phyloP scores from a whole-genome alignment of 2,797 vertebrate species.

The Acipenser transmontanus region DNA sequence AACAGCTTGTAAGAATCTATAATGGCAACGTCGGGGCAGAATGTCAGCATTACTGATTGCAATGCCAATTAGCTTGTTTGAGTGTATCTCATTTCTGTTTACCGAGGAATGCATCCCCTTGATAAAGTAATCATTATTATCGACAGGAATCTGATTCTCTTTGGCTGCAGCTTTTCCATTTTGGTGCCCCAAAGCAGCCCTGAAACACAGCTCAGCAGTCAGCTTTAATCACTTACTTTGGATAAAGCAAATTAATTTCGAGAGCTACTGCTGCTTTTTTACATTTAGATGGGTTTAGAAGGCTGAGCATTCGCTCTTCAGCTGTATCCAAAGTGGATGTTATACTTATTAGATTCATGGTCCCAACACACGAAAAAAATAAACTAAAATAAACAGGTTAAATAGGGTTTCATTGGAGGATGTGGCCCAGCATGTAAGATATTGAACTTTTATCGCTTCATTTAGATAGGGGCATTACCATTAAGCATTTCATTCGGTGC shows the following conservation, averaged over 20 bases:
- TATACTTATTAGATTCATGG: too few species aligned
- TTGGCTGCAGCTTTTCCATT: conserved; percentile 2
- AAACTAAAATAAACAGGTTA: too few species aligned
- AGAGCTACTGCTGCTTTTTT: not conserved
- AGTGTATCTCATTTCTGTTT: conserved; percentile 15
- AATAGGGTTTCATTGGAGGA: too few species aligned
- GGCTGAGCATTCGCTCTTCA: too few species aligned
- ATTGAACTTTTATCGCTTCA: too few species aligned
- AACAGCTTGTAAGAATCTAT: not conserved
- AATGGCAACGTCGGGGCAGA: conserved; percentile 3
- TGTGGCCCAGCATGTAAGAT: too few species aligned
- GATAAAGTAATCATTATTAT: conserved; percentile 15
- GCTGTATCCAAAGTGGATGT: too few species aligned
- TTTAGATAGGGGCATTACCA: too few species aligned
- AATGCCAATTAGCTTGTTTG: conserved; percentile 14
- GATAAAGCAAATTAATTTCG: not conserved
- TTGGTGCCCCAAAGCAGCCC: not conserved
- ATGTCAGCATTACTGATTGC: conserved; percentile 11
- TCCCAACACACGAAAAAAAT: too few species aligned
- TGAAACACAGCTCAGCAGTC: conserved; percentile 6
- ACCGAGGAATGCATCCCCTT: conserved; percentile 8
- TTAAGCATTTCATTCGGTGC: too few species aligned
- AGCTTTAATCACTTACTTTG: not conserved
- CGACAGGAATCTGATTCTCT: conserved; percentile 13
- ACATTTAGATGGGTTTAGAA: too few species aligned